Evolutionary conservation across 1,140 invertebrate species (phyloP).

Genomic region (Conus betulinus): DNA sequence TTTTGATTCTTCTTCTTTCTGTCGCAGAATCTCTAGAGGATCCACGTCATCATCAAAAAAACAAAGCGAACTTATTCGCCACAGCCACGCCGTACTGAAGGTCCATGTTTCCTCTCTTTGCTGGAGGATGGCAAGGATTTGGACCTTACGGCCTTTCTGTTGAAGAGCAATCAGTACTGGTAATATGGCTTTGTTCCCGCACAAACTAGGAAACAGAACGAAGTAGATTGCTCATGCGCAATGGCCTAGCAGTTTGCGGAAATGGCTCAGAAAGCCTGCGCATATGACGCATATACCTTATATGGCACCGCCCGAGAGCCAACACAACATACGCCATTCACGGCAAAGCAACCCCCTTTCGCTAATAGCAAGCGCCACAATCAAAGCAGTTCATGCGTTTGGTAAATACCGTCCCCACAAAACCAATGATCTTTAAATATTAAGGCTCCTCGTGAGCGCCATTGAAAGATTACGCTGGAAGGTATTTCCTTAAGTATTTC

Average conservation of each 20-base stretch:
- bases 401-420: background rate
- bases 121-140: slow-evolving; percentile 75
- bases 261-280: background rate
- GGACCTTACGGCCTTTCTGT: slow-evolving; percentile 60
- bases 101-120: slow-evolving; percentile 84
- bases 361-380: too few species aligned
- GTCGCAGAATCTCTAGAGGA: slow-evolving; percentile 88
- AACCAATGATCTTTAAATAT: background rate
- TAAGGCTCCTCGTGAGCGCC: background rate
- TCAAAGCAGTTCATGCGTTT: background rate
- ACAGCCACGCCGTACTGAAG: slow-evolving; percentile 93
- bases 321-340: background rate
- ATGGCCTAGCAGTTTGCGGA: slow-evolving; percentile 42
- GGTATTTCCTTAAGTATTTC: background rate
- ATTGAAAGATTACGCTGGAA: background rate
- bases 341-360: background rate
- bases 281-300: background rate
- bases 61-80: slow-evolving; percentile 93
- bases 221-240: slow-evolving; percentile 24
- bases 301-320: slow-evolving; percentile 13
- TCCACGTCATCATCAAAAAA: slow-evolving; percentile 89
- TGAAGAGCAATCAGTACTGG: slow-evolving; percentile 7
- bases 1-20: slow-evolving; percentile 85
- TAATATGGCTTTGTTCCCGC: slow-evolving; percentile 76
- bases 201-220: slow-evolving; percentile 38